Base-by-base conservation (phyloP, 2,113 vertebrate genomes). In the Zapornia atra region DNA sequence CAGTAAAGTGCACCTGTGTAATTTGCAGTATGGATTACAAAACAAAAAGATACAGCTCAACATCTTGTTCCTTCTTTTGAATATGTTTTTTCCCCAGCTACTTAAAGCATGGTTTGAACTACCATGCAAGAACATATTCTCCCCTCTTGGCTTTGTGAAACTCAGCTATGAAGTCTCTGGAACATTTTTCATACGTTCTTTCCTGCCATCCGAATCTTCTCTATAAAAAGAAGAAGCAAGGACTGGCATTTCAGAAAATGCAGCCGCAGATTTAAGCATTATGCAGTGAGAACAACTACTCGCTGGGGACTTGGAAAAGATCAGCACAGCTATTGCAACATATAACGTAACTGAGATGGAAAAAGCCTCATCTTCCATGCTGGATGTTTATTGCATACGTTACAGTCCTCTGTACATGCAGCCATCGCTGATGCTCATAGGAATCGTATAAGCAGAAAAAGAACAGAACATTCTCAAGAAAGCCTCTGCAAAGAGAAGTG, bases 401-500 rank as follows among this genome's bases (percentile, higher is more conserved):
- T 93, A 85, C 34, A 70, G 65, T n/a, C 28, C 81, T 44, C 50
- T 77, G 85, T 87, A 92, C 72, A 68, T 91, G 40, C 65, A 85
- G 73, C 54, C 36, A 65, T 24, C 38, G 11, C 56, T 70, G 86
- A 79, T 64, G 83, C 70, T 84, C 10, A 0, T 5, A 85, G 71
- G 72, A 76, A 88, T 86, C 36, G 3, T 79, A 92, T 56, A 63
- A 90, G 78, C 64, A 77, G 54, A 73, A 84, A 93, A 84, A 92
- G 90, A 91, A 87, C 88, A 91, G 90, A 91, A 93, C 73, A 60
- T 95, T 91, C 90, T 66, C 63, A 64, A 94, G 81, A 90, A 95
- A 91, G 42, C 34, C 71, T 91, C 71, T 68, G 28, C n/a, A 71
- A 90, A 69, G 42, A 26, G 9, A 73, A 63, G 22, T 10, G n/a